Conservation (phyloP, 1,140 invertebrate genomes). For the Bombus consobrinus region DNA sequence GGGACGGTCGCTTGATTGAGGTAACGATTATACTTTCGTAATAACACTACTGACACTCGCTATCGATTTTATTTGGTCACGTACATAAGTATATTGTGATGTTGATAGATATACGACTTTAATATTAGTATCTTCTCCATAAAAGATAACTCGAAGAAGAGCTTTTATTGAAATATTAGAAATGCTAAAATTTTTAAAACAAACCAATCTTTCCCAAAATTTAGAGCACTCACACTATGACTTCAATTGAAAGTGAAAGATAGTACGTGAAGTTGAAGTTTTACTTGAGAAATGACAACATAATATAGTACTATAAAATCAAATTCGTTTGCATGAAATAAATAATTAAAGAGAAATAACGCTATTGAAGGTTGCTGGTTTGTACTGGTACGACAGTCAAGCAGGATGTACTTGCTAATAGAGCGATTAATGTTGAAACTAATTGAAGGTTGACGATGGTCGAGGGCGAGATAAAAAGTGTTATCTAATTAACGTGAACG, state of each 20-base stretch:
- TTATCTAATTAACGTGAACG: constrained; percentile 56
- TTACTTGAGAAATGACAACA: too few species aligned
- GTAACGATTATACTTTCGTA: constrained; percentile 54
- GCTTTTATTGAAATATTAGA: too few species aligned
- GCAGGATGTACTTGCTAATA: constrained; percentile 36
- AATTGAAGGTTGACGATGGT: constrained; percentile 51
- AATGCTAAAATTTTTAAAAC: neutral
- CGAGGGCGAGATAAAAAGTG: constrained; percentile 53
- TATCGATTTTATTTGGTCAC: too few species aligned
- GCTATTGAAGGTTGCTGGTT: neutral
- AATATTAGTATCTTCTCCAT: too few species aligned
- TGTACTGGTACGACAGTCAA: neutral
- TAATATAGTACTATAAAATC: neutral
- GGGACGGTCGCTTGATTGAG: constrained; percentile 5
- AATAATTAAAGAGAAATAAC: neutral
- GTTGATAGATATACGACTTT: too few species aligned
- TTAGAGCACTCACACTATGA: neutral
- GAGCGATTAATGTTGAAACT: constrained; percentile 43
- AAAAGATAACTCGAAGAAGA: too few species aligned
- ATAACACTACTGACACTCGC: neutral
- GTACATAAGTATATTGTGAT: too few species aligned
- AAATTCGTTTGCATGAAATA: neutral
- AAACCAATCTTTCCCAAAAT: neutral
- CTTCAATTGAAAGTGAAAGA: neutral
- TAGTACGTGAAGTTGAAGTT: neutral